Base-by-base conservation (phyloP, 2,888 invertebrate genomes). In the Digitonthophagus gazella region DNA sequence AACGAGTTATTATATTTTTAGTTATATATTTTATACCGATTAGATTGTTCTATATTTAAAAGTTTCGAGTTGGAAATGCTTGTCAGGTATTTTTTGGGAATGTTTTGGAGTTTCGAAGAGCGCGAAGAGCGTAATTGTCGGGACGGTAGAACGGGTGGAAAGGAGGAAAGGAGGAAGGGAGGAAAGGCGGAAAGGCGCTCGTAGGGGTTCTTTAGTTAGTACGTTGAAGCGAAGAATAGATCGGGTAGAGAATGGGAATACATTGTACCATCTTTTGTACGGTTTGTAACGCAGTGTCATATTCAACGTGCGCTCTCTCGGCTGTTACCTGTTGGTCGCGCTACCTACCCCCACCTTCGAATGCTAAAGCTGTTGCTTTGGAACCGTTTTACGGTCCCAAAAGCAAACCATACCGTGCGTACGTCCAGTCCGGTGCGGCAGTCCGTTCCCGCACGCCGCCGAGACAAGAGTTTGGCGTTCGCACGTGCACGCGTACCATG, bases 251-350 rank as follows among this genome's bases (percentile, higher is more conserved):
- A 44, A 44, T 44, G 28, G 28, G 18, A 61, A 18, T 61, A 61
- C 61, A 61, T 61, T 61, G 61, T 61, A 61, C n/a, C 61, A 61
- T 61, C 61, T 61, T 61, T 61, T 61, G 61, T 61, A 19, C 19
- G n/a, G 28, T 44, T 44, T 44, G 28, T 44, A 44, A 44, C 28
- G 28, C 28, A 44, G 28, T 44, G 28, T 44, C 28, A 44, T 44
- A 44, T 44, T 44, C 28, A 44, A 44, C 28, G 28, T 44, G 28
- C 28, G 28, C 28, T 44, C 28, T 44, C 28, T 44, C 28, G 28
- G 28, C 28, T 8, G 28, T 44, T 44, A 44, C 28, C 28, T 44
- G 28, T 44, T 44, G 28, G 28, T 44, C 28, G 28, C 28, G 28
- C 28, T 44, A 44, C 28, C 28, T 44, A 44, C 28, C 28, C 28